Percentiles rank a stretch among this genome's conserved stretches.
These are phyloP conservation scores for Enteromius argenteus DNA, from an alignment of 2,797 vertebrate genomes.

Conservation along the genomic window DNA sequence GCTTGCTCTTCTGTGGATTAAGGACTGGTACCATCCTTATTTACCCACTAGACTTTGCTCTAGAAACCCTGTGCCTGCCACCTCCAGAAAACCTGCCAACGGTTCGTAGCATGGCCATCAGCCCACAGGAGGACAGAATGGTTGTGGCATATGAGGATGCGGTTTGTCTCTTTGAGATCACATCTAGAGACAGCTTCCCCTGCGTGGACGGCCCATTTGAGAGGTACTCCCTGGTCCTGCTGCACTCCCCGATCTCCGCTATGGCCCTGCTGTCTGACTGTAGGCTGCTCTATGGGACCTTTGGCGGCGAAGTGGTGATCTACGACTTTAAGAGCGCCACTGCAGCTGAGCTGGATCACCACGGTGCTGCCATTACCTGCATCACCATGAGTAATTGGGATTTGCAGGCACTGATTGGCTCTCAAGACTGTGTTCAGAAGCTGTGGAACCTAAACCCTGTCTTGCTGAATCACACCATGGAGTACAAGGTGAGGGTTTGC, in stretches of 20 bases:
- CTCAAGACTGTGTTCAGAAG: slow-evolving; percentile 76
- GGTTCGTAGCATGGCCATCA: slow-evolving; percentile 70
- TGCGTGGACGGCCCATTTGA: slow-evolving; percentile 73
- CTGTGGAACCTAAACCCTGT: slow-evolving; percentile 81
- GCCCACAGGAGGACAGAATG: slow-evolving; percentile 74
- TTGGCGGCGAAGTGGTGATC: slow-evolving; percentile 72
- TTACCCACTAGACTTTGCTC: slow-evolving; percentile 78
- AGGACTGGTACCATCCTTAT: slow-evolving; percentile 79
- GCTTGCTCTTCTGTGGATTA: slow-evolving; percentile 81
- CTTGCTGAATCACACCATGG: slow-evolving; percentile 80
- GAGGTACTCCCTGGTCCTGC: slow-evolving; percentile 72
- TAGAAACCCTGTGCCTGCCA: slow-evolving; percentile 81
- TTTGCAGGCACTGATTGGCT: slow-evolving; percentile 77
- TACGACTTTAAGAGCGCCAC: slow-evolving; percentile 63
- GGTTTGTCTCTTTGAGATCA: slow-evolving; percentile 76
- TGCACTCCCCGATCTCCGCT: slow-evolving; percentile 69
- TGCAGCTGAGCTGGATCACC: slow-evolving; percentile 74
- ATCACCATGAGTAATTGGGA: slow-evolving; percentile 78
- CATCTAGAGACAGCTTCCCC: slow-evolving; percentile 74
- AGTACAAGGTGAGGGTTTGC: slow-evolving; percentile 77
- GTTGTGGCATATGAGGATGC: slow-evolving; percentile 74
- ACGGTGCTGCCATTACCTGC: slow-evolving; percentile 77
- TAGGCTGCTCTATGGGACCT: slow-evolving; percentile 77
- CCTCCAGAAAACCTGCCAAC: slow-evolving; percentile 77
- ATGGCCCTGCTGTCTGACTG: slow-evolving; percentile 71